Conservation (phyloP, 2,888 invertebrate species). For the Mactromeris polynyma region DNA sequence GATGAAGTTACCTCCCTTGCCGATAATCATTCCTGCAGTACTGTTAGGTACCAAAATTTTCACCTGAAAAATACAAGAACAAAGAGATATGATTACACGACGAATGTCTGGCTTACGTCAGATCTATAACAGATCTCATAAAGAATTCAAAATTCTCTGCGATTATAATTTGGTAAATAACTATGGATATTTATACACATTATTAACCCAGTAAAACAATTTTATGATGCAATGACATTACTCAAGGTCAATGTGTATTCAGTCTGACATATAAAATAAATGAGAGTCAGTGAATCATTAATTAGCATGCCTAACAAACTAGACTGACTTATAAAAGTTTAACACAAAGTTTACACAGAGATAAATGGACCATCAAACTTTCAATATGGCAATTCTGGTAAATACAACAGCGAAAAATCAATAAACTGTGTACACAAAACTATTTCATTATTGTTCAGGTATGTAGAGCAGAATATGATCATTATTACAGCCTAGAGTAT, state of each 20-base stretch:
- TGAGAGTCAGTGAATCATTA: background rate
- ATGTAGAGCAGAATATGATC: background rate
- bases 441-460: background rate
- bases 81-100: background rate
- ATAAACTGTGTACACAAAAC: background rate
- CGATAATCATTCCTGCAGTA: slow-evolving; percentile 88
- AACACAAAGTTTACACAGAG: background rate
- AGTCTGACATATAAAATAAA: background rate
- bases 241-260: background rate
- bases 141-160: background rate
- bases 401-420: background rate
- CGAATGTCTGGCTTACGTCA: background rate
- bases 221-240: background rate
- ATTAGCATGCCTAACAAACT: background rate
- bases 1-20: slow-evolving; percentile 87
- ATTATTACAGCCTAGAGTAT: background rate
- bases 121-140: background rate
- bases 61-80: slow-evolving; percentile 79
- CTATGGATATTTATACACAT: background rate
- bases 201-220: background rate
- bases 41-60: slow-evolving; percentile 87
- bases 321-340: background rate
- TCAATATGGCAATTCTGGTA: background rate
- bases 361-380: background rate
- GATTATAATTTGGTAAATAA: background rate